phyloP scores from a whole-genome alignment of 2,888 invertebrate species.

The Oscheius myriophilus region DNA sequence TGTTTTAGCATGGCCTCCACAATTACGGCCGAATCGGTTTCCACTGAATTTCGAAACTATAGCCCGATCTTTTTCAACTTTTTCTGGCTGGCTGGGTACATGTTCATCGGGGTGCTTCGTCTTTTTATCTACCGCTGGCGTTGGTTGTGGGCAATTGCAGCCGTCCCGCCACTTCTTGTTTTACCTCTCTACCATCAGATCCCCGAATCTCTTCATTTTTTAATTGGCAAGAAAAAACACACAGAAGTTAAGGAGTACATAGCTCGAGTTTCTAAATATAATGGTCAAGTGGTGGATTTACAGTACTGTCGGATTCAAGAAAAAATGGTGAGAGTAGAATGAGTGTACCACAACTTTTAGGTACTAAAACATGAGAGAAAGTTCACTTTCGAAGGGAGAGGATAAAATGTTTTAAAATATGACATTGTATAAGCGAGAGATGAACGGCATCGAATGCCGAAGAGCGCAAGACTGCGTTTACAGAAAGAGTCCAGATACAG shows the following conservation, averaged over 20 bases:
- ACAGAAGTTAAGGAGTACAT: constrained; percentile 44
- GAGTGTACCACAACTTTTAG: too few relatives aligned
- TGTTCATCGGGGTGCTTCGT: constrained; percentile 57
- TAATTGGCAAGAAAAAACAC: constrained; percentile 57
- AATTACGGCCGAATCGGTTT: constrained; percentile 51
- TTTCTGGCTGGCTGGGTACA: constrained; percentile 40
- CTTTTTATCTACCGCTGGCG: constrained; percentile 59
- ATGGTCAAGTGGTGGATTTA: constrained; percentile 43
- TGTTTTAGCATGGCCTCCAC: constrained; percentile 14
- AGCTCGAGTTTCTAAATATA: constrained; percentile 46
- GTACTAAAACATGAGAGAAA: constrained; percentile 11
- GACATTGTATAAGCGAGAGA: too few relatives aligned
- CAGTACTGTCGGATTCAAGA: too few relatives aligned
- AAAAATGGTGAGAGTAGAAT: too few relatives aligned
- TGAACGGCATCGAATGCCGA: too few relatives aligned
- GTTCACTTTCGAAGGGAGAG: not conserved
- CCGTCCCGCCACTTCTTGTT: constrained; percentile 57
- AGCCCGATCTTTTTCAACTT: constrained; percentile 42
- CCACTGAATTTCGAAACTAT: constrained; percentile 43
- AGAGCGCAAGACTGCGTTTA: too few relatives aligned
- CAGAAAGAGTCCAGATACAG: too few relatives aligned
- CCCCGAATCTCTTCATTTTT: constrained; percentile 67
- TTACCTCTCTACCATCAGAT: constrained; percentile 56
- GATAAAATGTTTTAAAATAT: not conserved
- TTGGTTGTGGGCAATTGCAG: constrained; percentile 55